Conservation (phyloP, 2,113 vertebrate genomes). For the Narcine bancroftii region DNA sequence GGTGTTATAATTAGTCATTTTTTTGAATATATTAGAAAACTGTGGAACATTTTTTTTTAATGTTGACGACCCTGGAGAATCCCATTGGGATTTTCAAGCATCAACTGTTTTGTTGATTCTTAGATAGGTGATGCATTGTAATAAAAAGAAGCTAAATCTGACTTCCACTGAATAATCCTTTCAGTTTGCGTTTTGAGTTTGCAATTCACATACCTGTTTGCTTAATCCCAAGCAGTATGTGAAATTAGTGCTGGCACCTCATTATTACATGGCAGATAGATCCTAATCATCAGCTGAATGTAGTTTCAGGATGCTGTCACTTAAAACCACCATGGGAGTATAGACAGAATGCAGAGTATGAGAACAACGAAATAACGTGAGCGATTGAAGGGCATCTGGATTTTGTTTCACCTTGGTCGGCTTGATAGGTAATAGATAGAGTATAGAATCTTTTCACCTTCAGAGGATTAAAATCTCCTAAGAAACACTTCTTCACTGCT, state of each 20-base stretch:
- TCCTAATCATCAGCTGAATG: neutral
- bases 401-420: neutral
- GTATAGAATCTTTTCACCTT: neutral
- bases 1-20: no score
- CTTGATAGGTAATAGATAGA: neutral
- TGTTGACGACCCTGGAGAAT: no score
- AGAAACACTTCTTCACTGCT: neutral
- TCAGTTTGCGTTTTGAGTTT: neutral
- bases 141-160: no score
- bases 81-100: no score
- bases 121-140: no score
- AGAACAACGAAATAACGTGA: neutral
- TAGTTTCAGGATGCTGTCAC: neutral
- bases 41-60: no score
- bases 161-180: no score
- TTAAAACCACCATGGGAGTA: neutral
- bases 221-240: neutral
- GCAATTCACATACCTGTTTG: neutral
- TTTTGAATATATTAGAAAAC: no score
- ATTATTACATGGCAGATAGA: neutral
- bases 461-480: neutral
- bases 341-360: neutral
- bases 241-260: neutral
- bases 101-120: no score
- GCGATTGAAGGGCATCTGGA: neutral